phyloP scores from a whole-genome alignment of 1,140 invertebrate species.

The Meloidogyne hapla region DNA sequence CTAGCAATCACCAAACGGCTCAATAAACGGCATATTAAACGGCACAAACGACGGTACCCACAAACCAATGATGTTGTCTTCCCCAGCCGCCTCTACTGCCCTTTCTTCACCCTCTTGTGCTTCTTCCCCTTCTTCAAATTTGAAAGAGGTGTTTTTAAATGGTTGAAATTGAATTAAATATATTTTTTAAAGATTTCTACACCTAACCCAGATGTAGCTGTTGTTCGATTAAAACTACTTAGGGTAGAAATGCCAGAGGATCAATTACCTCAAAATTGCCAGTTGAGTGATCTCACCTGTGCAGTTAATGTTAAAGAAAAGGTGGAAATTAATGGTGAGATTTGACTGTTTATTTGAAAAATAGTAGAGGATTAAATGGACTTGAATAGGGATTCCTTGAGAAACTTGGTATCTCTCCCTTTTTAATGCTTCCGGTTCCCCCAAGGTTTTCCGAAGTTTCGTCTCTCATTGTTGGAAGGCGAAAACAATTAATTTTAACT shows the following conservation, averaged over 20 bases:
- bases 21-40: not conserved
- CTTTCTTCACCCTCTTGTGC: not conserved
- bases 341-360: not conserved
- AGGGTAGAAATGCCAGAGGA: slow-evolving; percentile 59
- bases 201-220: slow-evolving; percentile 7
- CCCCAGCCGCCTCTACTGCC: slow-evolving; percentile 11
- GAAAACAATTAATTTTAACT: not conserved
- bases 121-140: not conserved
- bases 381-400: too few species aligned
- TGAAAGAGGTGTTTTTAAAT: not conserved
- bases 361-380: not conserved
- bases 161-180: too few species aligned
- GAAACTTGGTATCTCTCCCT: too few species aligned
- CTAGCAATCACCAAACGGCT: slow-evolving; percentile 19
- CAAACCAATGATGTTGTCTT: slow-evolving; percentile 4
- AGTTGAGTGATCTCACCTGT: slow-evolving; percentile 51
- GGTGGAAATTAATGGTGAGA: slow-evolving; percentile 61
- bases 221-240: slow-evolving; percentile 54
- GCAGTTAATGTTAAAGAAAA: slow-evolving; percentile 64
- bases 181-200: not conserved
- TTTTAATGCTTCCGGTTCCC: too few species aligned
- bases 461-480: too few species aligned
- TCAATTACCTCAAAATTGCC: slow-evolving; percentile 50
- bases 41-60: not conserved
- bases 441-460: not conserved